Evolutionary conservation across 2,888 invertebrate genomes (phyloP).

Genomic region (Acronicta alni): DNA sequence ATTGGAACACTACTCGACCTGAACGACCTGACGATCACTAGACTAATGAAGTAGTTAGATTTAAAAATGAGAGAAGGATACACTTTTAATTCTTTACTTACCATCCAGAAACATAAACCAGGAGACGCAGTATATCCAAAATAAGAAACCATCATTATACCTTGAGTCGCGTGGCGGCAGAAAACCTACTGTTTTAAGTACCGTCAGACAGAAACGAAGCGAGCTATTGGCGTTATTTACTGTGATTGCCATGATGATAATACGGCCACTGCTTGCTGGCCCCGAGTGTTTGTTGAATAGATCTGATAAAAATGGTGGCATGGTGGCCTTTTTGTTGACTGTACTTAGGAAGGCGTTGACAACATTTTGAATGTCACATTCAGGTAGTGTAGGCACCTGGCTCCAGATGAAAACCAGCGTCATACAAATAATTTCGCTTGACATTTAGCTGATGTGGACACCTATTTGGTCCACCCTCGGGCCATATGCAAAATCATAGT

Average conservation of each 20-base stretch:
- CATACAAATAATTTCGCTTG: no score
- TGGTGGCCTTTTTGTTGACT: conserved; percentile 11
- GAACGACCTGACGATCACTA: no score
- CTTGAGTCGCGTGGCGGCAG: conserved; percentile 32
- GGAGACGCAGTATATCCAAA: conserved; percentile 45
- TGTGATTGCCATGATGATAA: conserved; percentile 47
- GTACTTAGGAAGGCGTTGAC: conserved; percentile 21
- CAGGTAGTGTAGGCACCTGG: no score
- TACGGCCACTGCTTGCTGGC: background rate
- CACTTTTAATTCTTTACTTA: conserved; percentile 30
- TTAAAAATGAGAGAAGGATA: no score
- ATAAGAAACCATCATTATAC: conserved; percentile 14
- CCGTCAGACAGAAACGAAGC: conserved; percentile 49
- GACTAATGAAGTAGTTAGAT: no score
- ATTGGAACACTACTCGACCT: no score
- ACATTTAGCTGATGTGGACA: no score
- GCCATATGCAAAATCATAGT: no score
- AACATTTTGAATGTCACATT: conserved; percentile 38
- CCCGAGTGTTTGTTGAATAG: conserved; percentile 13
- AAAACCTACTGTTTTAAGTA: conserved; percentile 57
- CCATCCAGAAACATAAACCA: conserved; percentile 56
- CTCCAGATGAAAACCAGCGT: no score
- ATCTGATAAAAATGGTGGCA: conserved; percentile 3
- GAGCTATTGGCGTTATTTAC: conserved; percentile 52
- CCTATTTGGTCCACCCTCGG: no score